Evolutionary conservation across 2,113 vertebrate genomes (phyloP).

Genomic region (Bolborhynchus lineola): DNA sequence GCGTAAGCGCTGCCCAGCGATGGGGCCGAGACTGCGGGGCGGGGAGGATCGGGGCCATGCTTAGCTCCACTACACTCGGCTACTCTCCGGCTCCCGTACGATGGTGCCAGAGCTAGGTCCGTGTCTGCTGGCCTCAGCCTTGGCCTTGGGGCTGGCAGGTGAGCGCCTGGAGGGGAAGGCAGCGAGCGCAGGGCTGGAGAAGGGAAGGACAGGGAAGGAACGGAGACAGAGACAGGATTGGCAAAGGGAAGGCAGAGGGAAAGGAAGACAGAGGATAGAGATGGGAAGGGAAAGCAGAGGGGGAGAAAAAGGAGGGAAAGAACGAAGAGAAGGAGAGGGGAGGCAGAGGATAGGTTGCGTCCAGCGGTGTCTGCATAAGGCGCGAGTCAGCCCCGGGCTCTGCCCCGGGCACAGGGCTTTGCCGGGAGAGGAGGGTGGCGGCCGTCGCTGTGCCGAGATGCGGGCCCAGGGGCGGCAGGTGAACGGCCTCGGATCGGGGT

Average conservation of each 20-base stretch:
- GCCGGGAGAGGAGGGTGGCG: no score
- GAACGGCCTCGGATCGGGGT: not conserved
- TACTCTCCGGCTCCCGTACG: not conserved
- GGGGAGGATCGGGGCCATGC: rapidly evolving
- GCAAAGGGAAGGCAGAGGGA: not conserved
- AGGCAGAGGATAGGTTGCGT: not conserved
- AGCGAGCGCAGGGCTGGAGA: not conserved
- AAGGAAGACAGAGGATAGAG: not conserved
- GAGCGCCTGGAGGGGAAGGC: not conserved
- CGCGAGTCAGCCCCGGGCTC: no score
- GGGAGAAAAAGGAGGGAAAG: not conserved
- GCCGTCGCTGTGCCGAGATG: no score
- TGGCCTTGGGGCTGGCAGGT: not conserved
- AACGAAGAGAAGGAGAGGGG: not conserved
- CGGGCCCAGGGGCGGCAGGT: not conserved
- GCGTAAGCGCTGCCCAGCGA: not conserved
- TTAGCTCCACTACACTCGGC: rapidly evolving
- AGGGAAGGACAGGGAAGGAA: not conserved
- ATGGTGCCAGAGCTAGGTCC: not conserved
- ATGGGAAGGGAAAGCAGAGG: not conserved
- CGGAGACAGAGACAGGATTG: not conserved
- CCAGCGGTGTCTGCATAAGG: no score
- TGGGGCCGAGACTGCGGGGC: rapidly evolving
- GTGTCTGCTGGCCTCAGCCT: not conserved
- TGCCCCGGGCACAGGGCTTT: not conserved